Conservation (phyloP, 2,113 vertebrate species). For the Plestiodon gilberti region DNA sequence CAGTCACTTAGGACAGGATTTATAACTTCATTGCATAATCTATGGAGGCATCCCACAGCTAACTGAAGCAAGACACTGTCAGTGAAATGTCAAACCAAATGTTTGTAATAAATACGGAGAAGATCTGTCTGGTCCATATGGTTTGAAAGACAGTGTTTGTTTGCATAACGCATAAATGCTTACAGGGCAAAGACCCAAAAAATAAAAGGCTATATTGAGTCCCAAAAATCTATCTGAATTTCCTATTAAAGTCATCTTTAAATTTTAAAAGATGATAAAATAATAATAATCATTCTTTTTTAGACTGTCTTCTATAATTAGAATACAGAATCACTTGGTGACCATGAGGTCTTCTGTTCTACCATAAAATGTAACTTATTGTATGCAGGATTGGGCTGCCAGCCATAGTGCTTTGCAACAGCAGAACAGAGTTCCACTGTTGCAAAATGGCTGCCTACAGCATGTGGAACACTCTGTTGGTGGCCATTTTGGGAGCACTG, state of each 20-base stretch:
- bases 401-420: no score
- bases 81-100: slow-evolving; percentile 61
- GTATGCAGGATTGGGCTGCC: not conserved
- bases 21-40: slow-evolving; percentile 58
- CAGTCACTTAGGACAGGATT: slow-evolving; percentile 47
- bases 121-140: slow-evolving; percentile 65
- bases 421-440: no score
- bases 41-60: slow-evolving; percentile 58
- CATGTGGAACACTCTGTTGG: no score
- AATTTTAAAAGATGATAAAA: slow-evolving; percentile 37
- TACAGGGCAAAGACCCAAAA: slow-evolving; percentile 55
- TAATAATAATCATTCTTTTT: slow-evolving; percentile 31
- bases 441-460: no score
- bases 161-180: slow-evolving; percentile 68
- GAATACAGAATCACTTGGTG: slow-evolving; percentile 39
- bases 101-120: slow-evolving; percentile 69
- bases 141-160: slow-evolving; percentile 71
- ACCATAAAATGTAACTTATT: not conserved
- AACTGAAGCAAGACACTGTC: slow-evolving; percentile 66
- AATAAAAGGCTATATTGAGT: slow-evolving; percentile 60
- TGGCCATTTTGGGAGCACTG: no score
- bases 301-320: slow-evolving; percentile 39
- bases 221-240: slow-evolving; percentile 61
- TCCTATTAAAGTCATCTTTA: slow-evolving; percentile 58
- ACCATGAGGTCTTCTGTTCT: slow-evolving; percentile 27